phyloP scores from a whole-genome alignment of 2,888 invertebrate species.

The Caenorhabditis panamensis region DNA sequence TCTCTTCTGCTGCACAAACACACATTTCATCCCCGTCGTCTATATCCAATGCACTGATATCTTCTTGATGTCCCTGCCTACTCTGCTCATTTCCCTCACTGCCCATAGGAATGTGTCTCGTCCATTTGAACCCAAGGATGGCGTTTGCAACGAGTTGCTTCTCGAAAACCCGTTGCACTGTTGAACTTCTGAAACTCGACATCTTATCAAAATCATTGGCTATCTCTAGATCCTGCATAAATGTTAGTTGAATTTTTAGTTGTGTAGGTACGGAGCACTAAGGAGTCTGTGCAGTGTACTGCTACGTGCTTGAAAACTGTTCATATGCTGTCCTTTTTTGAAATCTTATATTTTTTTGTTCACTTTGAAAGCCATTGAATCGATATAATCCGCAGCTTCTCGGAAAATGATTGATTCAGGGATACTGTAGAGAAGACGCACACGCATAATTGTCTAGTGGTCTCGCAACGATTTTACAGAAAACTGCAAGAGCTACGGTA shows the following conservation, averaged over 20 bases:
- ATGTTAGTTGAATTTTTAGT: no score
- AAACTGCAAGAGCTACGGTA: not conserved
- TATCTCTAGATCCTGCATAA: no score
- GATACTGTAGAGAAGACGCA: not conserved
- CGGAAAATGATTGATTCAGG: no score
- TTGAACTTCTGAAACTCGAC: not conserved
- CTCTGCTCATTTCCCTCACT: no score
- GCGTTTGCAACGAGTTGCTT: conserved; percentile 24
- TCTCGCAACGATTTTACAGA: not conserved
- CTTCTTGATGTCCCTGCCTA: conserved; percentile 29
- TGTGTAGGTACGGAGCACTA: no score
- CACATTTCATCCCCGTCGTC: conserved; percentile 50
- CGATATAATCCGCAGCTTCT: no score
- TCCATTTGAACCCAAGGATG: conserved; percentile 24
- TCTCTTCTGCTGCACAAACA: not conserved
- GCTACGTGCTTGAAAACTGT: no score
- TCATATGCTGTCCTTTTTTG: no score
- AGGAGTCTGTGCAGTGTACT: no score
- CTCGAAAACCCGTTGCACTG: conserved; percentile 1
- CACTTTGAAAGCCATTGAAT: no score
- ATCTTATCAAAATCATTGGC: not conserved
- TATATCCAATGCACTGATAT: conserved; percentile 39
- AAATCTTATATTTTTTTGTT: no score
- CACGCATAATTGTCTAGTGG: no score
- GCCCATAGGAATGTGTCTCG: conserved; percentile 39